Base-by-base conservation (phyloP, 2,888 invertebrate genomes). In the Brachyptera putata region DNA sequence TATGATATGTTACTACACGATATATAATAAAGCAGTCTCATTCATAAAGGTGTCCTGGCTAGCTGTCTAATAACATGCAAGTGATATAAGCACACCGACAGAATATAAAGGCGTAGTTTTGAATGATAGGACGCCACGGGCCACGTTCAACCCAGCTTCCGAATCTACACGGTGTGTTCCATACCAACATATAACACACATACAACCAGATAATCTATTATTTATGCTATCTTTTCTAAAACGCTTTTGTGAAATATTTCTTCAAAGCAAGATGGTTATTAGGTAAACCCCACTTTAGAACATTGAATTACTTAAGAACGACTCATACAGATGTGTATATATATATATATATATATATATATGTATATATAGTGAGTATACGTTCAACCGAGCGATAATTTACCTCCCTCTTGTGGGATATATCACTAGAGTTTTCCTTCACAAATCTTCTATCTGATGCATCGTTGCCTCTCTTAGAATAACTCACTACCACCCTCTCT, bases 351-450 rank as follows among this genome's bases (percentile, higher is more conserved):
- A n/a, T n/a, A n/a, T n/a, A n/a, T n/a, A n/a, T n/a, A n/a, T n/a
- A n/a, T n/a, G n/a, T n/a, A n/a, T n/a, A n/a, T n/a, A n/a, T n/a
- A n/a, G n/a, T n/a, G n/a, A n/a, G n/a, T n/a, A n/a, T n/a, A 25
- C 26, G 24, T 26, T 26, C 49, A 50, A 7, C 26, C 49, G 13
- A 30, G 49, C 24, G 25, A 50, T 50, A 50, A 50, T 50, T 36
- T 34, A 36, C 53, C n/a, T 4, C 36, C 21, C 22, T 24, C 34
- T 30, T 25, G 53, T 22, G 21, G 49, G 53, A 49, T 61, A 61
- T 61, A 50, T 61, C 60, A 61, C 50, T 61, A 57, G 60, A 61
- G 57, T 61, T 61, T n/a, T n/a, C 50, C 57, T 25, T 49, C 60
- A 49, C 49, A 56, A 61, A 61, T 34, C 60, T 50, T n/a, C 57